Evolutionary conservation across 2,113 vertebrate genomes (phyloP), one percentile per base, ranked within the genome.

Genomic region (Egretta garzetta): DNA sequence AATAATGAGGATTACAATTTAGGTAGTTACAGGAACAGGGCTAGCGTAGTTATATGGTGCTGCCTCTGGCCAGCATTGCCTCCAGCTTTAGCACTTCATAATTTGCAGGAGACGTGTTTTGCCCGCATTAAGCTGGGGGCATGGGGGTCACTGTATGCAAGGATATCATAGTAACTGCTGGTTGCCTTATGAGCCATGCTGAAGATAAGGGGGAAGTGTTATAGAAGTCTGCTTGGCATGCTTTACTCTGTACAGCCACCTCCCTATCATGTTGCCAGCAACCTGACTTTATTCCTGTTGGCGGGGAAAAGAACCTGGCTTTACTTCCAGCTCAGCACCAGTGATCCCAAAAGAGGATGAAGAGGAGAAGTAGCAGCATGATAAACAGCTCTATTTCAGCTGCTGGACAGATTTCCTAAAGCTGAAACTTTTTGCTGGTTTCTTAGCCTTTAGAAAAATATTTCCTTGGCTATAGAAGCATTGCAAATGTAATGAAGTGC

Each of bases 11-110:
- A 55, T 83, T 91, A 63, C 75, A 84, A 47, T 93, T 84, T 77
- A 92, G 92, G 82, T 67, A 59, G 75, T 86, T 92, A 67, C 30
- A 86, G 72, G 72, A 86, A 41, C 60, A 90, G 30, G 50, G 30
- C 37, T 90, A 8, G 55, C 27, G 19, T 71, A 80, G 88, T 94
- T 88, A 62, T 62, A 35, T 64, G 52, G 49, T 71, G 86, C 90
- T 92, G 90, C 55, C 43, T 83, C 50, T 95, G 86, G 82, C 94
- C 11, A 3, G 30, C 59, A 9, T 77, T 89, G 76, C 90, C 60
- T 95, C 76, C 94, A 92, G 80, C 75, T 93, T 81, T 80, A 86
- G 76, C 80, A 71, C 92, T 91, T 93, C 59, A 50, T 90, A 80
- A 83, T 95, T 95, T 94, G 71, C 82, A 50, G 63, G 64, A 94